A percentile compares a stretch with the other conserved stretches of the same genome.
Conservation (phyloP, 2,797 vertebrate genomes). For the Lophius americanus region DNA sequence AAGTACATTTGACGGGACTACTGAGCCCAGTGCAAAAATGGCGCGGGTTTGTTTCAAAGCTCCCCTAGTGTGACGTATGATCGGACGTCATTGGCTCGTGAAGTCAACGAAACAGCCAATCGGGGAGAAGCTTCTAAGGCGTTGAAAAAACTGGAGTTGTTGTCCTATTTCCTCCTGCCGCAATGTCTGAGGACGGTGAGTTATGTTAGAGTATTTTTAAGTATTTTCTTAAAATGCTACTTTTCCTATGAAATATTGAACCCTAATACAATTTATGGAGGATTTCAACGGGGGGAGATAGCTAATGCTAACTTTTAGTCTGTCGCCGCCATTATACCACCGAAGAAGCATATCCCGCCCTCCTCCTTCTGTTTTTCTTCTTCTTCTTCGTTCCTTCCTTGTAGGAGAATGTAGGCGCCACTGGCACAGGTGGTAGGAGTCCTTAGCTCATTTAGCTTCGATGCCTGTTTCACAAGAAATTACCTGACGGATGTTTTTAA, state of each 20-base stretch:
- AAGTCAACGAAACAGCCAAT: conserved; percentile 56
- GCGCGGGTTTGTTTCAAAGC: conserved; percentile 63
- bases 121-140: conserved; percentile 49
- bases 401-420: conserved; percentile 60
- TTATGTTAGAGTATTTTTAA: conserved; percentile 39
- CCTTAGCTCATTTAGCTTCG: conserved; percentile 9
- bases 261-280: conserved; percentile 45
- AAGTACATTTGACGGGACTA: too few relatives aligned
- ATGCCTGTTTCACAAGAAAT: neutral
- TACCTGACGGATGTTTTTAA: neutral
- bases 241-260: conserved; percentile 5
- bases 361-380: conserved; percentile 73
- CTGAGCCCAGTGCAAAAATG: neutral
- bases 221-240: conserved; percentile 3
- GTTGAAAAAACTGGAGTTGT: conserved; percentile 65
- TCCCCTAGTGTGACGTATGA: conserved; percentile 30
- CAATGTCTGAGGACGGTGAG: conserved; percentile 71
- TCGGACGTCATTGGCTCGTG: conserved; percentile 60
- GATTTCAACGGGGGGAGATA: conserved; percentile 82
- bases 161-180: conserved; percentile 59
- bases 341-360: conserved; percentile 85
- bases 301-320: conserved; percentile 72
- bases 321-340: conserved; percentile 83
- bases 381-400: conserved; percentile 64
- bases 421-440: conserved; percentile 57